Conservation (phyloP, 2,797 vertebrate species). For the Chromis chromis region DNA sequence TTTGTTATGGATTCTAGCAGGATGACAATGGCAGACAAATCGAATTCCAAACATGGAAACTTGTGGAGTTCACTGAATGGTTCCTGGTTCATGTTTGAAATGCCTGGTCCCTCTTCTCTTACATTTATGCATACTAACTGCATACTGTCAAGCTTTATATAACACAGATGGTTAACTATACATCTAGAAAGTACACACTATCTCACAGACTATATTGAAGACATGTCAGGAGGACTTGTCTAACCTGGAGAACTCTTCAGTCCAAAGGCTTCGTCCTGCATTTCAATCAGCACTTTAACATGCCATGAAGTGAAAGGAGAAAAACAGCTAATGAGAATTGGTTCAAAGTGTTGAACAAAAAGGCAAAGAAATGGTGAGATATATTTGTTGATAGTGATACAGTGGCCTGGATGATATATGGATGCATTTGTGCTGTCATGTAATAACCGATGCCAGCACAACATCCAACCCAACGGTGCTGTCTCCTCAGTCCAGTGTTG, state of each 20-base stretch:
- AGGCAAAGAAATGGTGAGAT: slow-evolving; percentile 69
- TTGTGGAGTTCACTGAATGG: slow-evolving; percentile 58
- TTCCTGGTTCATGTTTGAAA: slow-evolving; percentile 66
- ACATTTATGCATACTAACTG: slow-evolving; percentile 31
- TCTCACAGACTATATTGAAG: slow-evolving; percentile 52
- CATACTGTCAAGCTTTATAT: slow-evolving; percentile 15
- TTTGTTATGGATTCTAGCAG: slow-evolving; percentile 79
- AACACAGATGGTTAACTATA: slow-evolving; percentile 13
- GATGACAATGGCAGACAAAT: slow-evolving; percentile 79
- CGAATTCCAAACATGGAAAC: slow-evolving; percentile 73
- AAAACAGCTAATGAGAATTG: slow-evolving; percentile 79
- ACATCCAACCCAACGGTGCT: slow-evolving; percentile 21
- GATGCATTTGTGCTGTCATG: slow-evolving; percentile 46
- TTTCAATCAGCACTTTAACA: slow-evolving; percentile 88
- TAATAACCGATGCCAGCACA: slow-evolving; percentile 33
- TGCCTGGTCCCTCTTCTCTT: slow-evolving; percentile 56
- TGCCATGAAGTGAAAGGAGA: slow-evolving; percentile 81
- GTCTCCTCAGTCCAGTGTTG: slow-evolving; percentile 13
- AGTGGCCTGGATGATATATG: slow-evolving; percentile 65
- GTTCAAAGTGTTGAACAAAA: slow-evolving; percentile 69
- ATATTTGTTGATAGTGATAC: slow-evolving; percentile 57
- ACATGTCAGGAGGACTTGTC: slow-evolving; percentile 74
- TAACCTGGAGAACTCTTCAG: slow-evolving; percentile 86
- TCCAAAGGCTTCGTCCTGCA: slow-evolving; percentile 85
- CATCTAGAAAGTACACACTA: slow-evolving; percentile 37